These are phyloP conservation scores for Teinopalpus imperialis DNA, from an alignment of 2,888 invertebrate genomes.

Conservation along the genomic window DNA sequence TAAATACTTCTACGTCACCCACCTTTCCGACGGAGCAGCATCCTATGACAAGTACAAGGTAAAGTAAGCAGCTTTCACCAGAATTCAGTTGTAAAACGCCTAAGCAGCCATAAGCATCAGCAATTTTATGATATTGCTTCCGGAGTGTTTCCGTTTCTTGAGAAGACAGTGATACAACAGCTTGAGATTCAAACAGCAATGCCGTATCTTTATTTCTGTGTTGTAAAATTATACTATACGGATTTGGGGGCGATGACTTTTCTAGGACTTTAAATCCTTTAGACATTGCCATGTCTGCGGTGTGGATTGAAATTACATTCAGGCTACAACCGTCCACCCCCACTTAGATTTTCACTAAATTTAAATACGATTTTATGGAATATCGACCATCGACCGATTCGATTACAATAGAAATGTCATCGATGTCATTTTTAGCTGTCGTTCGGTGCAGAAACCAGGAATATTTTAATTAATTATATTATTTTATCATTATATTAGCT, in stretches of 20 bases:
- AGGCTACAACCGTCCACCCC: slow-evolving; percentile 58
- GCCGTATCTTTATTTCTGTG: slow-evolving; percentile 93
- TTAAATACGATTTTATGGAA: slow-evolving; percentile 22
- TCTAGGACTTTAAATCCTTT: slow-evolving; percentile 95
- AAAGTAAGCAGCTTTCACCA: slow-evolving; percentile 91
- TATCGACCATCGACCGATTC: slow-evolving; percentile 25
- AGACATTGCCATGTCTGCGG: slow-evolving; percentile 92
- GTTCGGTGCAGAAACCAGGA: slow-evolving; percentile 4
- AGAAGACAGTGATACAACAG: slow-evolving; percentile 92
- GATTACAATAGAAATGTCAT: slow-evolving; percentile 27
- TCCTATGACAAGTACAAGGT: slow-evolving; percentile 96
- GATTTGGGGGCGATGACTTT: slow-evolving; percentile 92
- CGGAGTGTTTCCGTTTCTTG: slow-evolving; percentile 95
- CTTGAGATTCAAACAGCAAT: slow-evolving; percentile 95
- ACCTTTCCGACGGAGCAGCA: slow-evolving; percentile 98
- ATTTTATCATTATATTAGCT: too few species aligned
- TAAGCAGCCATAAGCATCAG: slow-evolving; percentile 97
- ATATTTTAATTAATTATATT: not conserved
- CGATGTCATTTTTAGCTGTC: slow-evolving; percentile 21
- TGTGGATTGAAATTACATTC: slow-evolving; percentile 37
- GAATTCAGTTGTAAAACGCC: slow-evolving; percentile 95
- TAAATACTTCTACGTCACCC: slow-evolving; percentile 96
- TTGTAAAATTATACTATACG: slow-evolving; percentile 95
- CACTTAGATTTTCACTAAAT: slow-evolving; percentile 26
- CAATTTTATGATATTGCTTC: slow-evolving; percentile 93